phyloP scores from a whole-genome alignment of 2,113 vertebrate genomes.

The Onychostruthus taczanowskii region DNA sequence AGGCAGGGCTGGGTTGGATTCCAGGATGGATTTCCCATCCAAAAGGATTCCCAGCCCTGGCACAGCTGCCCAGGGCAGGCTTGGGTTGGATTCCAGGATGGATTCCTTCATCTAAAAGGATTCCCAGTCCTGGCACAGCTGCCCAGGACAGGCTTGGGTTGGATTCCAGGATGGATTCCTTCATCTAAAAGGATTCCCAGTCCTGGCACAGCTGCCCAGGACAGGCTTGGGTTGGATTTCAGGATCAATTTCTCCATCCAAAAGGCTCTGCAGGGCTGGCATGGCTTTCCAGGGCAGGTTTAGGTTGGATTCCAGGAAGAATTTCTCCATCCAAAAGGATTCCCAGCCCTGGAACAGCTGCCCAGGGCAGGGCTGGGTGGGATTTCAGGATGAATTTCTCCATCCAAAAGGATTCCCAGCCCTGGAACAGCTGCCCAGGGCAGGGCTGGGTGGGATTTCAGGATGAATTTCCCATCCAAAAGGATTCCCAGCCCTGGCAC shows the following conservation, averaged over 20 bases:
- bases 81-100: too few species aligned
- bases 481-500: background rate
- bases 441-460: background rate
- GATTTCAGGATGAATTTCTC: too few species aligned
- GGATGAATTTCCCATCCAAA: too few species aligned
- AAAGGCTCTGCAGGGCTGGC: too few species aligned
- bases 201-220: background rate
- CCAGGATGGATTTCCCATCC: background rate
- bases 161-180: too few species aligned
- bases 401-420: too few species aligned
- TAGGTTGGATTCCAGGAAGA: background rate
- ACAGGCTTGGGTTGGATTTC: too few species aligned
- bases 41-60: background rate
- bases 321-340: background rate
- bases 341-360: background rate
- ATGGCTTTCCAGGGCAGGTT: too few species aligned
- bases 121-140: too few species aligned
- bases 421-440: too few species aligned
- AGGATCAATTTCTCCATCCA: too few species aligned
- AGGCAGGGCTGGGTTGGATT: background rate
- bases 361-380: background rate
- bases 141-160: background rate
- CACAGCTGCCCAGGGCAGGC: background rate
- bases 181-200: rapidly evolving
- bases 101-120: too few species aligned